Conservation (phyloP, 1,140 invertebrate species). For the Berghia stephanieae region DNA sequence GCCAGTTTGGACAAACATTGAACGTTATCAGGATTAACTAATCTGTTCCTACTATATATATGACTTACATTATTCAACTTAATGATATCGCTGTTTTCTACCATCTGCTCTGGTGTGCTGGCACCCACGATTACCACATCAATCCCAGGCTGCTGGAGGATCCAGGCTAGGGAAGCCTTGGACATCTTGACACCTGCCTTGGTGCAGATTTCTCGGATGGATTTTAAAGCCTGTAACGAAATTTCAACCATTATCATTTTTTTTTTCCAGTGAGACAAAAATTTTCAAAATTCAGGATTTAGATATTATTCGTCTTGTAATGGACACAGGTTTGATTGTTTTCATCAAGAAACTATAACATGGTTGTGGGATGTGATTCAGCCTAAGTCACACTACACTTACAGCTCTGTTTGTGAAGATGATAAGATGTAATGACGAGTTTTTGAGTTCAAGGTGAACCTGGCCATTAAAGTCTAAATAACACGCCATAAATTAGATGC, state of each 20-base stretch:
- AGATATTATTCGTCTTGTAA: neutral
- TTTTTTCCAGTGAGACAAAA: too few relatives aligned
- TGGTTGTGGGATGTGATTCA: too few relatives aligned
- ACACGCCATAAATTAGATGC: too few relatives aligned
- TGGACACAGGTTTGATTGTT: neutral
- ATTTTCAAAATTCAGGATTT: neutral
- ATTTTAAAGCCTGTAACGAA: conserved; percentile 49
- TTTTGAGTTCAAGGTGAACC: too few relatives aligned
- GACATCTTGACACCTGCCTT: conserved; percentile 53
- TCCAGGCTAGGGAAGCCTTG: conserved; percentile 56
- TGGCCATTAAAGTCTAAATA: too few relatives aligned
- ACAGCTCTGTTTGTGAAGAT: too few relatives aligned
- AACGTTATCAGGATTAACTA: too few relatives aligned
- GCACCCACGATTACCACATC: conserved; percentile 59
- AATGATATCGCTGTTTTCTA: conserved; percentile 52
- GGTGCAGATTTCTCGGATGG: conserved; percentile 54
- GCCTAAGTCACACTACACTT: too few relatives aligned
- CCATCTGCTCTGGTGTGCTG: conserved; percentile 58
- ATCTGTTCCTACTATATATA: too few relatives aligned
- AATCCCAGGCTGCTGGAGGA: conserved; percentile 54
- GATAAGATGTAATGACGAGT: too few relatives aligned
- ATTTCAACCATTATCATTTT: too few relatives aligned
- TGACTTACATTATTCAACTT: conserved; percentile 58
- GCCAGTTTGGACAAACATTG: too few relatives aligned
- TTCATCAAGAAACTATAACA: neutral